Percentiles rank a stretch among this genome's conserved stretches.
Evolutionary conservation across 2,888 invertebrate genomes (phyloP).

Genomic region (Drosophila atroscutellata): DNA sequence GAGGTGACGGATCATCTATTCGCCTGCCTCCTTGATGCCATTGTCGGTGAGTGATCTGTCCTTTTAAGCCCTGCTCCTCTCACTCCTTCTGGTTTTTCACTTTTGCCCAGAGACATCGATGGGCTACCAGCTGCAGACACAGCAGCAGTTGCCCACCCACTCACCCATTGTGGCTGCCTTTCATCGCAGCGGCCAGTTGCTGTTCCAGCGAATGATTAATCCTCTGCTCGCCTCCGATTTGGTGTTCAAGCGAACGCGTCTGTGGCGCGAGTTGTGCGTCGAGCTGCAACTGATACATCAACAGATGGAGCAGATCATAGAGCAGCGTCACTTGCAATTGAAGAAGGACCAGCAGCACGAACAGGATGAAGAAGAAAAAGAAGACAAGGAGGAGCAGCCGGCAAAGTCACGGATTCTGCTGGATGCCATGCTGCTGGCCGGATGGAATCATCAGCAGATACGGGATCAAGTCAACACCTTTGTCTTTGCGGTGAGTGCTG

Average conservation of each 20-base stretch:
- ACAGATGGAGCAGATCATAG: slow-evolving; percentile 76
- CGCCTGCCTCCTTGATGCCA: slow-evolving; percentile 87
- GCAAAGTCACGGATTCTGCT: slow-evolving; percentile 84
- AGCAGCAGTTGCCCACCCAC: slow-evolving; percentile 82
- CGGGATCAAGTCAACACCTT: slow-evolving; percentile 87
- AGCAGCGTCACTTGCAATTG: slow-evolving; percentile 54
- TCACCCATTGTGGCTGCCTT: slow-evolving; percentile 90
- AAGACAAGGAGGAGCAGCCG: neutral
- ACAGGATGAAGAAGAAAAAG: neutral
- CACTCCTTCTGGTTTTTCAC: neutral
- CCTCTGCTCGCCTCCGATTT: slow-evolving; percentile 79
- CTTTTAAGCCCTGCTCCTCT: neutral
- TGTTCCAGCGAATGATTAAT: slow-evolving; percentile 83
- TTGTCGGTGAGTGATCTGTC: slow-evolving; percentile 86
- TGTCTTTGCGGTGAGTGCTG: slow-evolving; percentile 82
- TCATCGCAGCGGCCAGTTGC: slow-evolving; percentile 84
- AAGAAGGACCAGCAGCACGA: slow-evolving; percentile 53
- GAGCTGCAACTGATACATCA: slow-evolving; percentile 74
- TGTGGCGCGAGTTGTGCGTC: slow-evolving; percentile 59
- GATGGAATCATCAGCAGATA: slow-evolving; percentile 86
- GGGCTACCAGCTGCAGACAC: slow-evolving; percentile 87
- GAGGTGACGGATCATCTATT: slow-evolving; percentile 87
- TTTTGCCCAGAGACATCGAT: slow-evolving; percentile 90
- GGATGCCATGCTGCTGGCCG: slow-evolving; percentile 87
- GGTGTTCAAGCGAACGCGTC: slow-evolving; percentile 73